phyloP scores from a whole-genome alignment of 1,140 invertebrate species.

The Fopius arisanus region DNA sequence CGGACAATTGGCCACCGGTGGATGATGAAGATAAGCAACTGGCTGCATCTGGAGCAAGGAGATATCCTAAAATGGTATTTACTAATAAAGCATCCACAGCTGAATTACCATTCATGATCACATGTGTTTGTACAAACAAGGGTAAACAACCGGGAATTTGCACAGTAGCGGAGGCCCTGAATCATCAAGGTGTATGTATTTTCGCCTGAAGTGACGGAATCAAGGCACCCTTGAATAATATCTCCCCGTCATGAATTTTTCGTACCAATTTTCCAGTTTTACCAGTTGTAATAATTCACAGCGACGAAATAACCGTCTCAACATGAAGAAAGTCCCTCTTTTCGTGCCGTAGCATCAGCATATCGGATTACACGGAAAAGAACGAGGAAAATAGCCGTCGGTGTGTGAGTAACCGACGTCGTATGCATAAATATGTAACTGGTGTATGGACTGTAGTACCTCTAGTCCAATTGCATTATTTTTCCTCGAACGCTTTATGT shows the following conservation, averaged over 20 bases:
- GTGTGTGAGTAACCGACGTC: neutral
- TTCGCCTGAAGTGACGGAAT: neutral
- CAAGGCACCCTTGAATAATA: neutral
- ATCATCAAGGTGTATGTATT: neutral
- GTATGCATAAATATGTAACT: slow-evolving; percentile 40
- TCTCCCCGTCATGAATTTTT: neutral
- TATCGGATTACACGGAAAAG: slow-evolving; percentile 40
- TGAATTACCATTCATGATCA: slow-evolving; percentile 4
- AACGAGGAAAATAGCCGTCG: slow-evolving; percentile 36
- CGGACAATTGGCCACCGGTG: neutral
- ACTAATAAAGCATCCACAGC: neutral
- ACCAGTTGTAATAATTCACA: neutral
- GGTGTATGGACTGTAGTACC: slow-evolving; percentile 22
- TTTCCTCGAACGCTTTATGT: neutral
- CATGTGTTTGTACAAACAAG: neutral
- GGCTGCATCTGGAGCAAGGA: neutral
- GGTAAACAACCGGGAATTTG: neutral
- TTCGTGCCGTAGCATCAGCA: slow-evolving; percentile 36
- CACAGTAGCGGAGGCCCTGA: neutral
- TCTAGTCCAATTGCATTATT: slow-evolving; percentile 42
- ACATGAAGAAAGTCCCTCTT: neutral
- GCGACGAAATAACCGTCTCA: neutral
- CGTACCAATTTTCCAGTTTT: neutral
- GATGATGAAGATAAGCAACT: neutral
- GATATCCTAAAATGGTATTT: neutral